These are phyloP conservation scores for Cotesia vestalis DNA, from an alignment of 1,140 invertebrate species.

Conservation along the genomic window DNA sequence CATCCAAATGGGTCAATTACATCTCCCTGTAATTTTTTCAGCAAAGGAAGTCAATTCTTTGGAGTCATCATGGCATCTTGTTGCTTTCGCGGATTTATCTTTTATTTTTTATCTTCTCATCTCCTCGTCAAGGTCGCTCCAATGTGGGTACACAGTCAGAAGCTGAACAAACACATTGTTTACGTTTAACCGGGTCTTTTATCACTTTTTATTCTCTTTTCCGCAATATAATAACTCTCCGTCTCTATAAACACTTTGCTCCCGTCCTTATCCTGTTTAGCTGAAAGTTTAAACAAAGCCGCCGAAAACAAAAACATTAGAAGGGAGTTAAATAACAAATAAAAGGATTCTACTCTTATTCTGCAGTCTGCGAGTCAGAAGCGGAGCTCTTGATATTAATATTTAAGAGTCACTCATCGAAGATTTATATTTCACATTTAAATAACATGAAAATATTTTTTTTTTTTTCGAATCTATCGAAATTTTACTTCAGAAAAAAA, in stretches of 20 bases:
- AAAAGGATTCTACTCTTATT: no score
- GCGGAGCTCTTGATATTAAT: no score
- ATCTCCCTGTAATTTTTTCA: slow-evolving; percentile 9
- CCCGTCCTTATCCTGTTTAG: slow-evolving; percentile 36
- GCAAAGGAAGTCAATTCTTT: not conserved
- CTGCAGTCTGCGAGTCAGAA: no score
- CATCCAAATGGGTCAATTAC: slow-evolving; percentile 21
- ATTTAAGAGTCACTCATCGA: no score
- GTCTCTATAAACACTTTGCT: not conserved
- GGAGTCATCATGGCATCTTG: not conserved
- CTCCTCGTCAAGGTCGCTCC: not conserved
- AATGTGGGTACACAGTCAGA: slow-evolving; percentile 9
- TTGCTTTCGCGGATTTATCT: not conserved
- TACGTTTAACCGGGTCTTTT: slow-evolving; percentile 32
- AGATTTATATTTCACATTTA: no score
- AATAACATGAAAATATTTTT: no score
- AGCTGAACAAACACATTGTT: slow-evolving; percentile 41
- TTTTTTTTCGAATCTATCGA: no score
- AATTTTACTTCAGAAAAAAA: no score
- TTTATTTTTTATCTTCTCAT: not conserved
- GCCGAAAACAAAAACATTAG: slow-evolving; percentile 5
- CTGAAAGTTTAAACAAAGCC: slow-evolving; percentile 31
- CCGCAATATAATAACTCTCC: not conserved
- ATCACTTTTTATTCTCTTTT: slow-evolving; percentile 14
- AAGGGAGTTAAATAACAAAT: not conserved